Conservation (phyloP, 2,113 vertebrate genomes). For the Todiramphus saurophagus region DNA sequence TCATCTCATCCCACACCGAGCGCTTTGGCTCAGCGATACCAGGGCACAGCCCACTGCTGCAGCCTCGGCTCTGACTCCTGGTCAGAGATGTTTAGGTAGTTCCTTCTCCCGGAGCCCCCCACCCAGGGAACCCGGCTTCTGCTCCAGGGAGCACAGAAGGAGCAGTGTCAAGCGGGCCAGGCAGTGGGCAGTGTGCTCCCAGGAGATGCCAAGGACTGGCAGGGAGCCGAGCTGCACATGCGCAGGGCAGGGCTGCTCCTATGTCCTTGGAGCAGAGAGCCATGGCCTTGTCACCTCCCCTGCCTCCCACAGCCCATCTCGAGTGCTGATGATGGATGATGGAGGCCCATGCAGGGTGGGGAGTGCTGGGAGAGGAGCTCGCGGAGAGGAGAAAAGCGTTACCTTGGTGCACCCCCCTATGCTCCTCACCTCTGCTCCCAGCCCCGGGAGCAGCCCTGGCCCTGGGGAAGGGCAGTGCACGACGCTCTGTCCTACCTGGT, state of each 20-base stretch:
- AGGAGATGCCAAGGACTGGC: neutral
- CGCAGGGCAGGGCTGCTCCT: neutral
- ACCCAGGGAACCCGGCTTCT: neutral
- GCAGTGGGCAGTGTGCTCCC: neutral
- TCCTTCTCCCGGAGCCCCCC: neutral
- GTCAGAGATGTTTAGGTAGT: rapidly evolving
- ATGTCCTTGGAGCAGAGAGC: neutral
- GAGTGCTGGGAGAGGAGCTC: neutral
- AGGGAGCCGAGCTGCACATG: neutral
- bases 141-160: neutral
- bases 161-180: neutral
- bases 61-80: neutral
- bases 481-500: slow-evolving; percentile 82
- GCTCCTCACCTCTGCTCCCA: neutral
- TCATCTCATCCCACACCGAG: neutral
- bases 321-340: neutral
- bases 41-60: neutral
- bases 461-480: neutral
- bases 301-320: rapidly evolving
- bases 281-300: neutral
- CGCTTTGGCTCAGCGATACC: neutral
- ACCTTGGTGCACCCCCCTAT: neutral
- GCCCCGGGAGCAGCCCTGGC: neutral
- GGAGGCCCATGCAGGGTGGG: slow-evolving; percentile 19
- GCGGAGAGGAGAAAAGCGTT: neutral